These are phyloP conservation scores for Heliconius erato DNA, from an alignment of 2,888 invertebrate species.

Conservation along the genomic window DNA sequence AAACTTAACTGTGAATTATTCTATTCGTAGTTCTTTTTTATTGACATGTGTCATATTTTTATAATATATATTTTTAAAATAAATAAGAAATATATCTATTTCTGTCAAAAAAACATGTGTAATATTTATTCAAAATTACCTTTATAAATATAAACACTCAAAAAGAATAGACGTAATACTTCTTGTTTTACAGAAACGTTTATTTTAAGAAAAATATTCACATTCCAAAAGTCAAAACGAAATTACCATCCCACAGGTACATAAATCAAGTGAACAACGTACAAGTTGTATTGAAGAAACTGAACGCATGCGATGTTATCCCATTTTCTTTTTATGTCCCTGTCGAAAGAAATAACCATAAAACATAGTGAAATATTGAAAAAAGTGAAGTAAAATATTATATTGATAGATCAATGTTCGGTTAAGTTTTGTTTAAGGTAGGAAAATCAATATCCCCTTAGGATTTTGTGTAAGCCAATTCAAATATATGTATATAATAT, in stretches of 20 bases:
- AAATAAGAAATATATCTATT: not conserved
- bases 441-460: not conserved
- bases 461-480: not conserved
- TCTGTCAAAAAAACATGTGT: no score
- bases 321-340: constrained; percentile 45
- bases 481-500: not conserved
- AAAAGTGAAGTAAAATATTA: constrained; percentile 34
- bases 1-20: not conserved
- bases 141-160: no score
- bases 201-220: not conserved
- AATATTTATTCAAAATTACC: no score
- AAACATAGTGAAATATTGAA: constrained; percentile 45
- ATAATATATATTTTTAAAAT: not conserved
- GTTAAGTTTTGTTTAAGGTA: not conserved
- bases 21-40: not conserved
- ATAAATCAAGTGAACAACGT: constrained; percentile 9
- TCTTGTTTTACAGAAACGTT: not conserved
- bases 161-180: no score
- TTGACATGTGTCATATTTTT: constrained; percentile 19
- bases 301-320: constrained; percentile 24
- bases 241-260: not conserved
- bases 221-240: not conserved
- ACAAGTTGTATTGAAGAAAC: constrained; percentile 13
- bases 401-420: constrained; percentile 7
- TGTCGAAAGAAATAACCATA: constrained; percentile 42